Base-by-base conservation (phyloP, 2,888 invertebrate genomes). In the Drosophila tripunctata region DNA sequence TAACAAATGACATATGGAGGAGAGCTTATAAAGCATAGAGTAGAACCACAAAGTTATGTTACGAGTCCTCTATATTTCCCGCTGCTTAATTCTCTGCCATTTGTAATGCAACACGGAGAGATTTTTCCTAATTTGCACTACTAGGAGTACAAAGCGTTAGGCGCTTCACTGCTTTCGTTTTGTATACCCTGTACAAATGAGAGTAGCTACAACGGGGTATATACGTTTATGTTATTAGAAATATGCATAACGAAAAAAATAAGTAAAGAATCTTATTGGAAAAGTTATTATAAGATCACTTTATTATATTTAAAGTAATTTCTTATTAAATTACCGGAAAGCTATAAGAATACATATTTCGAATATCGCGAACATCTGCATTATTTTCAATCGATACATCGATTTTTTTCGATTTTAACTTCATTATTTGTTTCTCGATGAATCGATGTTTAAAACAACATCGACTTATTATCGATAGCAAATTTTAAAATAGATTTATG, bases 41-140 rank as follows among this genome's bases (percentile, higher is more conserved):
- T 17, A 14, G 22, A 22, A 22, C 43, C 44, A 24, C 35, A 57
- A 57, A 45, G 47, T 58, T 57, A 57, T 50, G 56, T 51, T 68
- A 66, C 72, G 72, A 51, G 21, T 41, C 15, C 24, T 30, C 38
- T 15, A 36, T 40, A 31, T 12, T 36, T 50, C 54, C 17, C 60
- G n/a, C 21, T 24, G 30, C 12, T 27, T 4, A 44, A 24, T 10
- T 33, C 27, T 21, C n/a, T 40, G 15, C 48, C 19, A n/a, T 35
- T 36, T 19, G 17, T 48, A 24, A 27, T 35, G 5, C 48, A 27
- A n/a, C 48, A 27, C 14, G 24, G 17, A 50, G 22, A 47, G 48
- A 47, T 48, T 56, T 56, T 31, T 50, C 38, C 51, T 30, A 40
- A 56, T 50, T 56, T 50, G 30, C 27, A 14, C 38, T 47, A 14